Percentiles rank a stretch among this genome's conserved stretches.
Conservation (phyloP, 2,797 vertebrate species). For the Remorina albescens region DNA sequence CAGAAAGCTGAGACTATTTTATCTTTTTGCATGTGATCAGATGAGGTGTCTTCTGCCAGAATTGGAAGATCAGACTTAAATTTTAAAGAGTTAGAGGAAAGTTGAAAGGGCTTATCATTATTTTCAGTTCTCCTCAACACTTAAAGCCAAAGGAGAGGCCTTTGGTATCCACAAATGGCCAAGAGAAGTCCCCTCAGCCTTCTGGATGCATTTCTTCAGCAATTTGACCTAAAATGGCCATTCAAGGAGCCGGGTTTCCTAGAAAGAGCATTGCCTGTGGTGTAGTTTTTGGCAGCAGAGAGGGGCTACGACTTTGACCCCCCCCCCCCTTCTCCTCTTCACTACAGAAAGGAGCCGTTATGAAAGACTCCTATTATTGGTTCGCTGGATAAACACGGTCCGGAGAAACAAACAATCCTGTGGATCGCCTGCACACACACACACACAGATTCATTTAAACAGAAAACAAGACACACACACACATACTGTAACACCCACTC, state of each 20-base stretch:
- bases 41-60: no score
- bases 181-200: slow-evolving; percentile 8
- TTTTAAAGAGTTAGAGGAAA: slow-evolving; percentile 1
- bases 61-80: no score
- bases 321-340: slow-evolving; percentile 36
- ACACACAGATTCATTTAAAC: background rate
- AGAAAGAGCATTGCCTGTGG: slow-evolving; percentile 67
- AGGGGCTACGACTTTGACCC: slow-evolving; percentile 20
- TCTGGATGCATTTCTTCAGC: slow-evolving; percentile 29
- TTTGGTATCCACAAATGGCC: slow-evolving; percentile 1
- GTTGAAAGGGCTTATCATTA: background rate
- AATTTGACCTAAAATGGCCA: slow-evolving; percentile 62
- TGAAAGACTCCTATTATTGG: slow-evolving; percentile 74
- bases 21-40: background rate
- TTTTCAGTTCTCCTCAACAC: background rate
- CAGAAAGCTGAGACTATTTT: slow-evolving; percentile 14
- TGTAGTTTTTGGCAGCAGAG: slow-evolving; percentile 72
- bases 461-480: background rate
- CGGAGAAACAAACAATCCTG: slow-evolving; percentile 32
- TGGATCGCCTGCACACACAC: slow-evolving; percentile 16
- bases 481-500: background rate
- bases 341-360: slow-evolving; percentile 47
- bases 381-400: slow-evolving; percentile 47
- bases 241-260: slow-evolving; percentile 76
- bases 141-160: slow-evolving; percentile 3